Evolutionary conservation across 2,888 invertebrate genomes (phyloP), one percentile per base, ranked within the genome.

Genomic region (Plebejus melissa): DNA sequence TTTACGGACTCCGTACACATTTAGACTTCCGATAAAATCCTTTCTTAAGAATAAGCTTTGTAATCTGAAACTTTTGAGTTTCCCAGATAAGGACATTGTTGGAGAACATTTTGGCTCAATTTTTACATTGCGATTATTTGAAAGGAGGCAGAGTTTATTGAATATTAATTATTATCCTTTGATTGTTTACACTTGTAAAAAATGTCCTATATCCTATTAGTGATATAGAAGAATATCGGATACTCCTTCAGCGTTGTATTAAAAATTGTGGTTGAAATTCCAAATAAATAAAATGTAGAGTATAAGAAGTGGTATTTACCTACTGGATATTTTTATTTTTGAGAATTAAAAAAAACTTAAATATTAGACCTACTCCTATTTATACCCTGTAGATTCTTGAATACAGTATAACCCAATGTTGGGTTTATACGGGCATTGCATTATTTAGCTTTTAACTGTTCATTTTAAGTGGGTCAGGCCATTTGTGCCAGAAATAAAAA

Each of bases 21-120:
- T 22, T 22, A 22, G 22, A 22, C 75, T 77, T 74, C 75, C 60
- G 74, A 75, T 75, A 74, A 77, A 70, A 74, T 76, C 77, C 38
- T 77, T 75, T 75, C 74, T 54, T 72, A 50, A 16, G 28, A 72
- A 54, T 32, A 54, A 72, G 50, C 72, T 46, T 50, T 54, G 72
- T 72, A 72, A 72, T 72, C 54, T 50, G 50, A 72, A 72, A 72
- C 50, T 72, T 72, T 71, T 38, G 16, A 50, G 41, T 28, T 41
- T 7, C 11, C 28, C 9, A 22, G 13, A 11, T 71, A 50, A 28
- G 71, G 22, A 22, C 28, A 50, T 50, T 28, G 50, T 22, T 46
- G 22, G 46, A 71, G 46, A 22, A 46, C 46, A 50, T 41, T 22
- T 28, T 60, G 1, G 1, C 60, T 28, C 28, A 60, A 60, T 60